Evolutionary conservation across 2,888 invertebrate genomes (phyloP).

Genomic region (Xylota sylvarum): DNA sequence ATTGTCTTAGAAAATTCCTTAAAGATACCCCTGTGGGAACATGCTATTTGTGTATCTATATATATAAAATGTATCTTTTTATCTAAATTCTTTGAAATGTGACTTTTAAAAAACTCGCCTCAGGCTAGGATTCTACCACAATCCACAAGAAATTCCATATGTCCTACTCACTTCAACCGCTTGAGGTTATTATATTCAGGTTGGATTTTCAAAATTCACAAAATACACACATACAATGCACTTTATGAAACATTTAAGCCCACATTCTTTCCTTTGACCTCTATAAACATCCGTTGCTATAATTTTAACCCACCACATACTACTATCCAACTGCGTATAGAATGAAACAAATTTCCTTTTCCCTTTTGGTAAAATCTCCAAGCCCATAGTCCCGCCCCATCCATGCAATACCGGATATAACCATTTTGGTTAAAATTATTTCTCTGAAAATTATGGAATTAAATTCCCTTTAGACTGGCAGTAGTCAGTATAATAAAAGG

Average conservation of each 20-base stretch:
- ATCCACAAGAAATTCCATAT: not conserved
- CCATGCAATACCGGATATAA: not conserved
- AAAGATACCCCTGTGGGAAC: not conserved
- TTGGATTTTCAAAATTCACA: not conserved
- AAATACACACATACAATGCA: not conserved
- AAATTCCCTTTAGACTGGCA: slow-evolving; percentile 38
- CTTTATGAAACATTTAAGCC: not conserved
- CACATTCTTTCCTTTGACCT: slow-evolving; percentile 26
- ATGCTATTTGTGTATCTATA: too few relatives aligned
- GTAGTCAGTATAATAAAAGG: slow-evolving; percentile 27
- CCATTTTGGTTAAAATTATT: slow-evolving; percentile 6
- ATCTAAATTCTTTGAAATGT: not conserved
- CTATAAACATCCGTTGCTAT: slow-evolving; percentile 1
- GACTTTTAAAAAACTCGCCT: not conserved
- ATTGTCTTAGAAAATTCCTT: not conserved
- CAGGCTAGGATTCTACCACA: not conserved
- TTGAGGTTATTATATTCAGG: not conserved
- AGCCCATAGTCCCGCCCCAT: not conserved
- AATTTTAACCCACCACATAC: slow-evolving; percentile 2
- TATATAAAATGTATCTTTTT: not conserved
- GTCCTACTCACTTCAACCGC: not conserved
- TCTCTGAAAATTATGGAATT: slow-evolving; percentile 40
- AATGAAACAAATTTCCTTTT: too few relatives aligned
- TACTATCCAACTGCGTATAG: not conserved
- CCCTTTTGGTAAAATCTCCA: too few relatives aligned